Conservation (phyloP, 2,797 vertebrate genomes). For the Chaetophractus vellerosus region DNA sequence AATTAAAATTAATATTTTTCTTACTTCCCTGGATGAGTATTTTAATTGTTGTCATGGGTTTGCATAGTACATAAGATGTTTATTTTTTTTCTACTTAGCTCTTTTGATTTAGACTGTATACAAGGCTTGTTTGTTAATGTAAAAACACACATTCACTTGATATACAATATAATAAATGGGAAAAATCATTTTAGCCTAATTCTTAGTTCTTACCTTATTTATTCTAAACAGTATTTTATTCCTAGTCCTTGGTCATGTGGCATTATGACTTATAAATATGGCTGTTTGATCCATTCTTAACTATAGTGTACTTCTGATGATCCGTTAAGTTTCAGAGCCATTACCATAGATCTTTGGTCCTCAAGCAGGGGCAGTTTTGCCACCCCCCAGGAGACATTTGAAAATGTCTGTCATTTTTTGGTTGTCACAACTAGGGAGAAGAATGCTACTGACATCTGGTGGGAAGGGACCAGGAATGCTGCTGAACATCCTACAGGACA, state of each 20-base stretch:
- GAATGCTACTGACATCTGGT: not conserved
- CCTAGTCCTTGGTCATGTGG: constrained; percentile 25
- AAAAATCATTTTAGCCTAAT: constrained; percentile 59
- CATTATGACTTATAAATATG: constrained; percentile 17
- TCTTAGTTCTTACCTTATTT: constrained; percentile 16
- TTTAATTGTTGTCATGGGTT: constrained; percentile 22
- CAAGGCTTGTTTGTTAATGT: constrained; percentile 46
- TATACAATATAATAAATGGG: not conserved
- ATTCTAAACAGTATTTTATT: constrained; percentile 7
- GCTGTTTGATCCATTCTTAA: constrained; percentile 41
- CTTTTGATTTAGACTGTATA: constrained; percentile 37
- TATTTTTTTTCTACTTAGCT: not conserved
- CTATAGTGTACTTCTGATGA: not conserved
- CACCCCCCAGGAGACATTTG: not conserved
- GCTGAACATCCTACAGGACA: not conserved
- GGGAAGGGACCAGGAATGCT: not conserved
- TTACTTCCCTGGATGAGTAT: not conserved
- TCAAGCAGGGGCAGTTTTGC: constrained; percentile 9
- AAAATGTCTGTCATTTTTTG: constrained; percentile 46
- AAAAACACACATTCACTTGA: constrained; percentile 16
- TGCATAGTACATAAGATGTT: not conserved
- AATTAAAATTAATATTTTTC: not conserved
- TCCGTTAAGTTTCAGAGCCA: constrained; percentile 54
- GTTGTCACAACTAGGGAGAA: not conserved
- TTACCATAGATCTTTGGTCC: constrained; percentile 25